Percentiles rank a stretch among this genome's conserved stretches.
These are phyloP conservation scores for Stegana nigrithorax DNA, from an alignment of 2,888 invertebrate species.

Conservation along the genomic window DNA sequence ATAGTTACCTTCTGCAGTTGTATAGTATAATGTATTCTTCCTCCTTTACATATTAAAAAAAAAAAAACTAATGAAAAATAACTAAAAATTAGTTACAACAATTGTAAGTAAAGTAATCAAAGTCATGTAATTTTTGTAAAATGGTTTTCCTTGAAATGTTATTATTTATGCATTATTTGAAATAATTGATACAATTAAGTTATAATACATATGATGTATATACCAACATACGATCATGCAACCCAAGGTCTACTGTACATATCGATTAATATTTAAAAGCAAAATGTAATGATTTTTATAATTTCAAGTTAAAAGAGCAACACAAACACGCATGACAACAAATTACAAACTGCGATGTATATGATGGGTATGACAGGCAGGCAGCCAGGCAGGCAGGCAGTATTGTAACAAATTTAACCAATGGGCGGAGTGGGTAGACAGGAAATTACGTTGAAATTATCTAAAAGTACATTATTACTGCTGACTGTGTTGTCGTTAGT, in stretches of 20 bases:
- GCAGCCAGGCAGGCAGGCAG: background rate
- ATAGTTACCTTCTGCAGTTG: too few relatives aligned
- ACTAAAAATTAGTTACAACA: too few relatives aligned
- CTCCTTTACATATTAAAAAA: too few relatives aligned
- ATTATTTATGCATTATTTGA: too few relatives aligned
- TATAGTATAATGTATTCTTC: too few relatives aligned
- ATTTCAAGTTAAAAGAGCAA: background rate
- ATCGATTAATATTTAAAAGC: background rate
- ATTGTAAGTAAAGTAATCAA: too few relatives aligned
- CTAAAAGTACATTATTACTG: background rate
- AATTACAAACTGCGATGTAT: slow-evolving; percentile 35
- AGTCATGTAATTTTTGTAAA: too few relatives aligned
- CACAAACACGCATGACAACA: slow-evolving; percentile 32
- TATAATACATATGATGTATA: too few relatives aligned
- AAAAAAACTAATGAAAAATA: too few relatives aligned
- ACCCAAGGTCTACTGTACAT: background rate
- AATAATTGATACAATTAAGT: too few relatives aligned
- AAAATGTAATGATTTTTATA: background rate
- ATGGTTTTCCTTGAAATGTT: too few relatives aligned
- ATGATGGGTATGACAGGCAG: slow-evolving; percentile 20
- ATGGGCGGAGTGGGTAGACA: slow-evolving; percentile 5
- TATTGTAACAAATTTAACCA: background rate
- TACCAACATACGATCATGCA: too few relatives aligned
- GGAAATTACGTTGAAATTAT: slow-evolving; percentile 52
- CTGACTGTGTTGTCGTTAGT: background rate